These are phyloP conservation scores for Lagopus muta DNA, from an alignment of 2,113 vertebrate species.

Conservation along the genomic window DNA sequence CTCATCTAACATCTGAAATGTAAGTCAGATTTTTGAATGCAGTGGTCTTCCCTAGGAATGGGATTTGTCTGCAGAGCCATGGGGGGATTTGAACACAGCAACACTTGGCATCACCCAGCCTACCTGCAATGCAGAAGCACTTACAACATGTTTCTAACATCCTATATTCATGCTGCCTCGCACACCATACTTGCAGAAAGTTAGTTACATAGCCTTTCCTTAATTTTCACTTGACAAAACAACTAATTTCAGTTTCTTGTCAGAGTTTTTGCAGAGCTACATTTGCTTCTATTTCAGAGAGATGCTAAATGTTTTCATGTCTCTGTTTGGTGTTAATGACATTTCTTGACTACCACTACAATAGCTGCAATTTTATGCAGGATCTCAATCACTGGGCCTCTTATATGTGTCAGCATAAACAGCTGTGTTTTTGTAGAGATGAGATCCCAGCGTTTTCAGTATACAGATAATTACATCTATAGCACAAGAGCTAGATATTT, in stretches of 20 bases:
- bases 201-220: background rate
- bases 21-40: background rate
- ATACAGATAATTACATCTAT: background rate
- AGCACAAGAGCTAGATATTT: background rate
- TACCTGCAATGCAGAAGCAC: background rate
- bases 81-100: background rate
- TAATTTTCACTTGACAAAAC: background rate
- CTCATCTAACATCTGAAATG: rapidly evolving
- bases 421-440: background rate
- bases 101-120: background rate
- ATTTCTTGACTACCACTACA: background rate
- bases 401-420: background rate
- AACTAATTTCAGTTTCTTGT: background rate
- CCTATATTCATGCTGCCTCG: background rate
- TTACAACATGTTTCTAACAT: background rate
- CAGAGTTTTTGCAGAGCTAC: background rate
- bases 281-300: background rate
- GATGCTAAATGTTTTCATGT: background rate
- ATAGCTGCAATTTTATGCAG: background rate
- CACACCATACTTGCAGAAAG: background rate
- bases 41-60: background rate
- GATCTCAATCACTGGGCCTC: background rate
- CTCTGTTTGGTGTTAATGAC: background rate
- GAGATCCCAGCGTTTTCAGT: background rate
- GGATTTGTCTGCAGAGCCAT: background rate